Base-by-base conservation (phyloP, 2,113 vertebrate genomes). In the Prunella fulvescens region DNA sequence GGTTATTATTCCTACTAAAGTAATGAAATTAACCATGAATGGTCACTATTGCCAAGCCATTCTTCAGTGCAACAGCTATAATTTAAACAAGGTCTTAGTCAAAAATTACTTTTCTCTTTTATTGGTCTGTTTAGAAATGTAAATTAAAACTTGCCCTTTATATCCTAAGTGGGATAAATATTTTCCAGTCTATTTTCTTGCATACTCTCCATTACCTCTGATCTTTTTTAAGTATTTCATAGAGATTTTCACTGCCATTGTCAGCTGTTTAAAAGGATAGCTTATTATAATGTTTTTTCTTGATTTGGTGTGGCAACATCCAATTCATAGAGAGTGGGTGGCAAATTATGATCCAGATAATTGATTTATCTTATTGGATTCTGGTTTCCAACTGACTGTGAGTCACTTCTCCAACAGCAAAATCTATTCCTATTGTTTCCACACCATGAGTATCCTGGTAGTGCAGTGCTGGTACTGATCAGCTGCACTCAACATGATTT, bases 311-410 rank as follows among this genome's bases (percentile, higher is more conserved):
- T 54, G 33, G 39, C 54, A 95, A 73, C 35, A 40, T 80, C 39
- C 25, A 90, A 47, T 35, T 57, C 48, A 60, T 6, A 78, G 26
- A 72, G 72, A 66, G 79, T 83, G 79, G 82, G 88, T 92, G 71
- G 79, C 60, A 95, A 83, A 92, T 7, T 54, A 86, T 83, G 50
- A 74, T 73, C 65, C 33, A 74, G 60, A 81, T 86, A 94, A 90
- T 58, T 37, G 26, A 82, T 78, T 93, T 95, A 92, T 92, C 79
- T 92, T 83, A 94, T 83, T 83, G 88, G 79, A 88, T 56, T 88
- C 82, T 70, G 50, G 73, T 90, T 94, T 88, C 54, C 54, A 96
- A n/a, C 37, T 1, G 2, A 44, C 53, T 42, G 22, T 85, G 95
- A 95, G 54, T 96, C 88, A 93, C 60, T 83, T 4, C 47, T 94